Percentiles rank a stretch among this genome's conserved stretches.
phyloP scores from a whole-genome alignment of 2,797 vertebrate species.

The Australoheros facetus region DNA sequence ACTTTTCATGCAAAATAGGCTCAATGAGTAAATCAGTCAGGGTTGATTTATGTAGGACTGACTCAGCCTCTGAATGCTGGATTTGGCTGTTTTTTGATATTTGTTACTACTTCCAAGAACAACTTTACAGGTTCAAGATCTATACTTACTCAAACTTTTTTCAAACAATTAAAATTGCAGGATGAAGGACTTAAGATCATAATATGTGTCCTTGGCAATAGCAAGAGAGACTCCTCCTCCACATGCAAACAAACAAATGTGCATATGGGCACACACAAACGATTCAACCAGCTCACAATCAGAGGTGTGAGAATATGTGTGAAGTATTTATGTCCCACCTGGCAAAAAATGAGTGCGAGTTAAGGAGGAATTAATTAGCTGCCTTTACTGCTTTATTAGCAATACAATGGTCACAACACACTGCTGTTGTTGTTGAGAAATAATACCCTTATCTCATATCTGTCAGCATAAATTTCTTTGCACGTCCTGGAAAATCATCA shows the following conservation, averaged over 20 bases:
- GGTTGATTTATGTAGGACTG: background rate
- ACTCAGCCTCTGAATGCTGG: background rate
- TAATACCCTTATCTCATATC: background rate
- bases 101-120: background rate
- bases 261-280: slow-evolving; percentile 19
- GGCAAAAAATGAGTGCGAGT: slow-evolving; percentile 33
- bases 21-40: too few species aligned
- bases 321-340: slow-evolving; percentile 65
- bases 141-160: slow-evolving; percentile 4
- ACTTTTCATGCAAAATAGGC: too few species aligned
- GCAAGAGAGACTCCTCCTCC: slow-evolving; percentile 44
- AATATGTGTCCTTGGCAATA: slow-evolving; percentile 55
- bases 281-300: slow-evolving; percentile 56
- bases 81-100: background rate
- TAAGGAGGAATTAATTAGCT: slow-evolving; percentile 26
- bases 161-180: slow-evolving; percentile 51
- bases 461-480: background rate
- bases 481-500: background rate
- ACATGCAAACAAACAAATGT: slow-evolving; percentile 47
- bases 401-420: background rate
- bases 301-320: slow-evolving; percentile 71
- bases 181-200: slow-evolving; percentile 29
- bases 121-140: slow-evolving; percentile 6
- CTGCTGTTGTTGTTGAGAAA: background rate
- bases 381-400: slow-evolving; percentile 17